Evolutionary conservation across 1,140 invertebrate species (phyloP).

Genomic region (Scaptomyza graminum): DNA sequence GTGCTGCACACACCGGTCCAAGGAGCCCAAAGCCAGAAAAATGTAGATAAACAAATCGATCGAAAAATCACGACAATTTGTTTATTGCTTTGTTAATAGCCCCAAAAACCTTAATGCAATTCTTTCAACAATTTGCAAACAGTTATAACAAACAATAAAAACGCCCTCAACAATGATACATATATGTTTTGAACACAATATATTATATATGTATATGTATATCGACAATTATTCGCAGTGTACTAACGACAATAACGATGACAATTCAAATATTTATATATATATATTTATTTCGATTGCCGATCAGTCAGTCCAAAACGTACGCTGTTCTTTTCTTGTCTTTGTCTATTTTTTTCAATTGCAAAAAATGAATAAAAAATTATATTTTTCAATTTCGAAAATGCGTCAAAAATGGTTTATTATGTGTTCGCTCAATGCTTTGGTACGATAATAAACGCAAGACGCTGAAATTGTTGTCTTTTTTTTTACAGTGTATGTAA

Average conservation of each 20-base stretch:
- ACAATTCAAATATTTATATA: constrained; percentile 36
- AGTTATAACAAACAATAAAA: constrained; percentile 75
- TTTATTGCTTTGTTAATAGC: constrained; percentile 37
- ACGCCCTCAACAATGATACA: constrained; percentile 68
- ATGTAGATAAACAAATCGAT: not conserved
- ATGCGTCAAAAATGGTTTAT: constrained; percentile 70
- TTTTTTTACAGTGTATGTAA: constrained; percentile 43
- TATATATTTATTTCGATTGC: constrained; percentile 33
- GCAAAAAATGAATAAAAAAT: constrained; percentile 39
- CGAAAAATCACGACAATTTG: not conserved
- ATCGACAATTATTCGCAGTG: constrained; percentile 39
- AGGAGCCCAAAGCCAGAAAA: constrained; percentile 45
- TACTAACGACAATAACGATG: constrained; percentile 49
- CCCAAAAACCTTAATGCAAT: constrained; percentile 81
- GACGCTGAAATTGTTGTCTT: constrained; percentile 61
- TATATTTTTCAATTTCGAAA: constrained; percentile 46
- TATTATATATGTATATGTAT: constrained; percentile 31
- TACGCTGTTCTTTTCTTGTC: constrained; percentile 62
- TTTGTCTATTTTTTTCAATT: constrained; percentile 32
- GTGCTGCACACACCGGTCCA: constrained; percentile 79
- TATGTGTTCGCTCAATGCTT: constrained; percentile 81
- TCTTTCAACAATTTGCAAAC: constrained; percentile 83
- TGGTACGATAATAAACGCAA: constrained; percentile 82
- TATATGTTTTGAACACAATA: constrained; percentile 25
- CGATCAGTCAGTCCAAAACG: constrained; percentile 55